These are phyloP conservation scores for Volucella bombylans DNA, from an alignment of 2,888 invertebrate genomes.

Conservation along the genomic window DNA sequence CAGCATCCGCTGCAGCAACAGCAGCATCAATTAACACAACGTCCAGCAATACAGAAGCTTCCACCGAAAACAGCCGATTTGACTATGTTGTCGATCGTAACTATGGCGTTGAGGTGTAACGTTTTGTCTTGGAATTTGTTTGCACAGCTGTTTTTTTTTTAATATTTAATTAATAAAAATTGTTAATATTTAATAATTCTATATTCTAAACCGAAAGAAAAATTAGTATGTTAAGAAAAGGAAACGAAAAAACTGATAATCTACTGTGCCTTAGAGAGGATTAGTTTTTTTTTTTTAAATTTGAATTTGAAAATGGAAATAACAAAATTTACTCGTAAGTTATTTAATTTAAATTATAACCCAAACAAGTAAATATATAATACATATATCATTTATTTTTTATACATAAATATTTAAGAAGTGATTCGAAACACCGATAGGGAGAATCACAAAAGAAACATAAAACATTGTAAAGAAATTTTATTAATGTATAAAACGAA, in stretches of 20 bases:
- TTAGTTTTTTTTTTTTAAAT: conserved; percentile 51
- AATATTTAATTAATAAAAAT: conserved; percentile 33
- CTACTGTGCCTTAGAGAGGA: conserved; percentile 70
- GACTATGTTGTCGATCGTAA: conserved; percentile 92
- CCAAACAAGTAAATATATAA: conserved; percentile 49
- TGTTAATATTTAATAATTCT: conserved; percentile 68
- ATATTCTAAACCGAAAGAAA: conserved; percentile 26
- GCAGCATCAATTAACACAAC: conserved; percentile 32
- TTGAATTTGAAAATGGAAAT: conserved; percentile 47
- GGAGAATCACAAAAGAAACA: conserved; percentile 26
- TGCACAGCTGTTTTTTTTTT: conserved; percentile 39
- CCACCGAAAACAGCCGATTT: conserved; percentile 84
- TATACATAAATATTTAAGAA: conserved; percentile 74
- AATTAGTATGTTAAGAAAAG: conserved; percentile 47
- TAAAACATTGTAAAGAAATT: conserved; percentile 26
- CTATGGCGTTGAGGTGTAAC: conserved; percentile 92
- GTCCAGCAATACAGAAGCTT: conserved; percentile 48
- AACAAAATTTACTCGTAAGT: conserved; percentile 76
- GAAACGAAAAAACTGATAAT: conserved; percentile 62
- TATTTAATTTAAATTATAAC: conserved; percentile 77
- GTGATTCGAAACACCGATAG: conserved; percentile 56
- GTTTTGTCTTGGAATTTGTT: conserved; percentile 39
- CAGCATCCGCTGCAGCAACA: conserved; percentile 59
- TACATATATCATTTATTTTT: conserved; percentile 75
- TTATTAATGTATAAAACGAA: conserved; percentile 49